Base-by-base conservation (phyloP, 2,113 vertebrate species). In the Spizaetus ornatus region DNA sequence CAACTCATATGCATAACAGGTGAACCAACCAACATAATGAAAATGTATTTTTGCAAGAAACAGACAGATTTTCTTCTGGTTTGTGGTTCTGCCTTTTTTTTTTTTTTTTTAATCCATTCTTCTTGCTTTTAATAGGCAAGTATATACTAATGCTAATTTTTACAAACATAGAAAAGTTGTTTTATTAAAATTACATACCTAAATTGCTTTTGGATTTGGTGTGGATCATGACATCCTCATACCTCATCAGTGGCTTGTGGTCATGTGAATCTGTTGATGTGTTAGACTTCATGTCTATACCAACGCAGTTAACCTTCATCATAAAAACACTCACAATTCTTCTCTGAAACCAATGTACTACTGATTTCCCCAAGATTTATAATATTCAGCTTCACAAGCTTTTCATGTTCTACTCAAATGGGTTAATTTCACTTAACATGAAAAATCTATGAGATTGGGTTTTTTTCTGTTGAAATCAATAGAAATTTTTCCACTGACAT, bases 361-460 rank as follows among this genome's bases (percentile, higher is more conserved):
- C 6, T 29, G 4, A 47, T 90, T 70, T 66, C 27, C 3, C 2
- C 19, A 29, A 52, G 36, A 43, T 3, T 26, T 56, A 6, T 3
- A 40, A 34, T 11, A 36, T 22, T 61, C 13, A 45, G 18, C 4
- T 70, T 53, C 1, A 1, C 3, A 21, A 56, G 2, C 0, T 52
- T 82, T 62, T 55, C 32, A 52, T 48, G 6, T 48, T 82, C 4
- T 74, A 7, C 8, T 84, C 4, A 63, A 40, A 77, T 20, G 7
- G 0, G 3, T 61, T 77, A 55, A 78, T 59, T 80, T 80, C 22
- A 50, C 3, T 36, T 50, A 63, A 2, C 13, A 65, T 43, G 20
- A 77, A 22, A 59, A n/a, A 40, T 40, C 43, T 53, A 2, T 25
- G 10, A 45, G 10, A 38, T 18, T 12, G 1, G 11, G 1, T 0